Percentiles rank a stretch among this genome's conserved stretches.
These are phyloP conservation scores for Neolamprologus ventralis DNA, from an alignment of 2,113 vertebrate species.

Conservation along the genomic window DNA sequence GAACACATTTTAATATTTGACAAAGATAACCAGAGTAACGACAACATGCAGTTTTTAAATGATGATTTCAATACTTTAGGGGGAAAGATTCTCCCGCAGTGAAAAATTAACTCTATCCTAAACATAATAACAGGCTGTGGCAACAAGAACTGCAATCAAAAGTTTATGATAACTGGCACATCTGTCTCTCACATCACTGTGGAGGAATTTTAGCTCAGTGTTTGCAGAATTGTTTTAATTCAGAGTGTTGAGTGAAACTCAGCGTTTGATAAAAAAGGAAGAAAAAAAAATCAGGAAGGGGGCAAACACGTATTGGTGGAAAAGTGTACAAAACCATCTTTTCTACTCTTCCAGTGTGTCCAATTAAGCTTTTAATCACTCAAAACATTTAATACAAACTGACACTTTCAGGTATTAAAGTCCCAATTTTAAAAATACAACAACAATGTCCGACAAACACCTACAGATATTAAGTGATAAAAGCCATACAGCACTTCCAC, in stretches of 20 bases:
- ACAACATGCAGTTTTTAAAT: not conserved
- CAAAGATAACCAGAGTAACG: not conserved
- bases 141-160: not conserved
- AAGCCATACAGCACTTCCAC: not conserved
- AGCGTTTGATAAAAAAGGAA: not conserved
- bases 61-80: not conserved
- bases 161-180: not conserved
- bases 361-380: not conserved
- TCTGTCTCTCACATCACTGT: not conserved
- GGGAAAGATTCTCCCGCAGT: not conserved
- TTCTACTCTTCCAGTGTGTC: not conserved
- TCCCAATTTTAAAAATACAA: not conserved
- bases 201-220: not conserved
- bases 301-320: not conserved
- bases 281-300: not conserved
- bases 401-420: not conserved
- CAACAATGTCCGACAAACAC: not conserved
- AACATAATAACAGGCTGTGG: not conserved
- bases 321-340: not conserved
- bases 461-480: not conserved
- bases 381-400: not conserved
- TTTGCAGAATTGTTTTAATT: not conserved
- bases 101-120: not conserved
- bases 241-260: not conserved
- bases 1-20: not conserved